Conservation (phyloP, 1,140 invertebrate species). For the Hyposmocoma kahamanoa region DNA sequence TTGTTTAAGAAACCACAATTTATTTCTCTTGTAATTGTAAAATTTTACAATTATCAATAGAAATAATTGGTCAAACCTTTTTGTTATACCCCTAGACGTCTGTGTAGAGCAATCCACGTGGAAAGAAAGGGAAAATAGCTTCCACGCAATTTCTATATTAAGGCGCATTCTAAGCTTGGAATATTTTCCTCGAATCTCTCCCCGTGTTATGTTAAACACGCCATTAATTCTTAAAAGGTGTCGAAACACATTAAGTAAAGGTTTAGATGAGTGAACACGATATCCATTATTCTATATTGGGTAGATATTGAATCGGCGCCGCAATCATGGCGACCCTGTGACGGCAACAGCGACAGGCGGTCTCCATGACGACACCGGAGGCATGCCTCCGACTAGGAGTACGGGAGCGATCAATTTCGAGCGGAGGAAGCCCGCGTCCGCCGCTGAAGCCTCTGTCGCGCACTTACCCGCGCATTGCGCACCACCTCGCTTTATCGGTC, state of each 20-base stretch:
- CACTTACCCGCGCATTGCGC: slow-evolving; percentile 24
- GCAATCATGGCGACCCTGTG: slow-evolving; percentile 45
- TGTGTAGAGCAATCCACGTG: too few species aligned
- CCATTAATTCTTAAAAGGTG: too few species aligned
- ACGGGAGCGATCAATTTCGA: slow-evolving; percentile 36
- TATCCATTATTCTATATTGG: slow-evolving; percentile 10
- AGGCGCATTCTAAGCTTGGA: too few species aligned
- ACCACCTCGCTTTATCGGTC: not conserved
- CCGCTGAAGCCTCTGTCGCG: slow-evolving; percentile 21
- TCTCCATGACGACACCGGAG: slow-evolving; percentile 48
- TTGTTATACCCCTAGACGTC: too few species aligned
- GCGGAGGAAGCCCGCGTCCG: slow-evolving; percentile 38
- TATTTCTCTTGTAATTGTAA: too few species aligned
- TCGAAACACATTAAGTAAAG: not conserved
- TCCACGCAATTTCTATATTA: too few species aligned
- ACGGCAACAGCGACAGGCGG: slow-evolving; percentile 47
- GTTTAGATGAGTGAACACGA: slow-evolving; percentile 5
- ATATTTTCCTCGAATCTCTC: too few species aligned
- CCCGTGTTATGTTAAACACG: too few species aligned
- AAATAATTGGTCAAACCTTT: too few species aligned
- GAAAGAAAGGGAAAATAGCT: too few species aligned
- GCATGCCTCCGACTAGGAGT: slow-evolving; percentile 20
- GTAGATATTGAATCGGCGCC: slow-evolving; percentile 27
- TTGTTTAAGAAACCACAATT: too few species aligned
- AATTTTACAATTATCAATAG: too few species aligned